Evolutionary conservation across 2,888 invertebrate species (phyloP).

Genomic region (Dynastes tityus): DNA sequence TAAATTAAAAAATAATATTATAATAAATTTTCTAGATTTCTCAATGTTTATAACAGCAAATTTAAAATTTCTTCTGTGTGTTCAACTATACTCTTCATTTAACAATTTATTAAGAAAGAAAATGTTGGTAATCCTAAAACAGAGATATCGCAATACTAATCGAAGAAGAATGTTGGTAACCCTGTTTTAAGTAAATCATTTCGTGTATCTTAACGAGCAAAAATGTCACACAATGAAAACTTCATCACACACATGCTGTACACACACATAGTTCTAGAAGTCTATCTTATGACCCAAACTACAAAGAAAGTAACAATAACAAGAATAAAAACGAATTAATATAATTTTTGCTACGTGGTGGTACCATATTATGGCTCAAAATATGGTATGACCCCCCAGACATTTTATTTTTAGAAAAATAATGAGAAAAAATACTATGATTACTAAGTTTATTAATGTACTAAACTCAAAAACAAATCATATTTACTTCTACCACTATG

Average conservation of each 20-base stretch:
- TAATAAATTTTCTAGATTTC: slow-evolving; percentile 2
- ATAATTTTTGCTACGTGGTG: slow-evolving; percentile 52
- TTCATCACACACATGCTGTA: slow-evolving; percentile 18
- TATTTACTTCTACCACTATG: background rate
- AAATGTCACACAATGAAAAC: background rate
- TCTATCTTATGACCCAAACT: too few species aligned
- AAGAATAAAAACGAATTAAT: background rate
- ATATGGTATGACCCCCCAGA: slow-evolving; percentile 61
- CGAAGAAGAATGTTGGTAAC: background rate
- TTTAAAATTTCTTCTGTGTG: background rate
- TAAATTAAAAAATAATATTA: background rate
- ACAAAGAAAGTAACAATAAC: too few species aligned
- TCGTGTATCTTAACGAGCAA: too few species aligned
- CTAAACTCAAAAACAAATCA: background rate
- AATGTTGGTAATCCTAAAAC: too few species aligned
- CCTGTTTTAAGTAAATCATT: background rate
- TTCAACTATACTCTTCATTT: too few species aligned
- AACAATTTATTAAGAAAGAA: too few species aligned
- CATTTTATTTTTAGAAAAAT: slow-evolving; percentile 17
- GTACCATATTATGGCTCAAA: slow-evolving; percentile 67
- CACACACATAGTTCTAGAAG: too few species aligned
- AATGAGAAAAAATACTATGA: slow-evolving; percentile 22
- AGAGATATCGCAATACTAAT: too few species aligned
- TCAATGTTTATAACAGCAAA: slow-evolving; percentile 14
- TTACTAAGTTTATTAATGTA: background rate